Percentiles rank a stretch among this genome's conserved stretches.
phyloP scores from a whole-genome alignment of 2,888 invertebrate genomes.

The Cryptus viduatorius region DNA sequence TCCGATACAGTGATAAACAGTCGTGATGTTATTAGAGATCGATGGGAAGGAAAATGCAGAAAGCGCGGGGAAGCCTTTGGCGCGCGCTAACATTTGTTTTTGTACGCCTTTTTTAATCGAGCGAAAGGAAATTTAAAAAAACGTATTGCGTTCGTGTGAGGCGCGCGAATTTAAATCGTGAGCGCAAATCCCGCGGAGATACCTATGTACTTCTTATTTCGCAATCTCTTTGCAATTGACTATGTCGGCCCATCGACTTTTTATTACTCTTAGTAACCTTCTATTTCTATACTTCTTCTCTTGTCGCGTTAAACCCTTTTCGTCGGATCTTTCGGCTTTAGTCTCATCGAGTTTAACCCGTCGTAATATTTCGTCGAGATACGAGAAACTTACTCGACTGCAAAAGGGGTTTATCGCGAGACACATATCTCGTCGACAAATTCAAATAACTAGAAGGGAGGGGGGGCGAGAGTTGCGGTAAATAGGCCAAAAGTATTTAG shows the following conservation, averaged over 20 bases:
- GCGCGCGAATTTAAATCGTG: neutral
- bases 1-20: constrained; percentile 37
- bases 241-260: too few species aligned
- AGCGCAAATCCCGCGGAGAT: too few species aligned
- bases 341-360: neutral
- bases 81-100: neutral
- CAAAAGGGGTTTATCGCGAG: constrained; percentile 33
- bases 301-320: constrained; percentile 19
- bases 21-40: constrained; percentile 19
- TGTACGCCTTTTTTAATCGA: neutral
- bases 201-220: too few species aligned
- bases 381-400: neutral
- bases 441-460: constrained; percentile 36
- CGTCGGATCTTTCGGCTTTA: neutral
- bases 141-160: neutral
- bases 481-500: constrained; percentile 64
- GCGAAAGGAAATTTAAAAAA: neutral
- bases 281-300: constrained; percentile 10
- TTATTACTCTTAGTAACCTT: neutral
- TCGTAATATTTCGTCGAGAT: neutral
- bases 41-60: constrained; percentile 40
- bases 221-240: too few species aligned
- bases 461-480: constrained; percentile 24
- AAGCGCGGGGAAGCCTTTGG: constrained; percentile 39
- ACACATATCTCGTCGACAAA: constrained; percentile 42